Percentiles rank a stretch among this genome's conserved stretches.
Evolutionary conservation across 2,888 invertebrate genomes (phyloP).

Genomic region (Tetrapedia diversipes): DNA sequence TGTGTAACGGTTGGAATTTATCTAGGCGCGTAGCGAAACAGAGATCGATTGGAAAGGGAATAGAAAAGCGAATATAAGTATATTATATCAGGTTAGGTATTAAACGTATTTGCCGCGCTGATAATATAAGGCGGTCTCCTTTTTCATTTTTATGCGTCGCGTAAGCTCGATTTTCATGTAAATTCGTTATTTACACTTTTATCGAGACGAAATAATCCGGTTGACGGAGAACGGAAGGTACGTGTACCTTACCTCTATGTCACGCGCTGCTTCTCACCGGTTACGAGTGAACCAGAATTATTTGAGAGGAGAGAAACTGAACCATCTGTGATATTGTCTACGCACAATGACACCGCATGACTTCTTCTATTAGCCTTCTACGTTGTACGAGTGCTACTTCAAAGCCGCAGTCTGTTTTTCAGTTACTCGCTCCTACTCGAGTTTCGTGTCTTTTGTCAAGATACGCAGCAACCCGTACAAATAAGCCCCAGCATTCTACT

Average conservation of each 20-base stretch:
- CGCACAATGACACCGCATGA: slow-evolving; percentile 72
- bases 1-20: too few relatives aligned
- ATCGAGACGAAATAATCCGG: background rate
- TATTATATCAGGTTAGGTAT: too few relatives aligned
- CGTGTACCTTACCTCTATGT: too few relatives aligned
- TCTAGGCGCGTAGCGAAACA: too few relatives aligned
- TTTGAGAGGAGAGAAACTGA: slow-evolving; percentile 43
- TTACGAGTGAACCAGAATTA: slow-evolving; percentile 34
- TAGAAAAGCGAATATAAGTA: too few relatives aligned
- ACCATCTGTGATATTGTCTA: slow-evolving; percentile 67
- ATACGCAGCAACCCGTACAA: background rate
- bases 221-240: background rate
- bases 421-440: slow-evolving; percentile 21
- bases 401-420: slow-evolving; percentile 39
- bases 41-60: too few relatives aligned
- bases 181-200: background rate
- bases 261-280: slow-evolving; percentile 26
- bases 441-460: slow-evolving; percentile 20
- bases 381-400: slow-evolving; percentile 70
- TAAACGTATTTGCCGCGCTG: too few relatives aligned
- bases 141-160: too few relatives aligned
- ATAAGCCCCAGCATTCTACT: too few relatives aligned
- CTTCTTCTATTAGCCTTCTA: slow-evolving; percentile 78
- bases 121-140: too few relatives aligned
- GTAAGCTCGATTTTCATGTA: too few relatives aligned